Base-by-base conservation (phyloP, 2,888 invertebrate species). In the Cryptocephalus moraei region DNA sequence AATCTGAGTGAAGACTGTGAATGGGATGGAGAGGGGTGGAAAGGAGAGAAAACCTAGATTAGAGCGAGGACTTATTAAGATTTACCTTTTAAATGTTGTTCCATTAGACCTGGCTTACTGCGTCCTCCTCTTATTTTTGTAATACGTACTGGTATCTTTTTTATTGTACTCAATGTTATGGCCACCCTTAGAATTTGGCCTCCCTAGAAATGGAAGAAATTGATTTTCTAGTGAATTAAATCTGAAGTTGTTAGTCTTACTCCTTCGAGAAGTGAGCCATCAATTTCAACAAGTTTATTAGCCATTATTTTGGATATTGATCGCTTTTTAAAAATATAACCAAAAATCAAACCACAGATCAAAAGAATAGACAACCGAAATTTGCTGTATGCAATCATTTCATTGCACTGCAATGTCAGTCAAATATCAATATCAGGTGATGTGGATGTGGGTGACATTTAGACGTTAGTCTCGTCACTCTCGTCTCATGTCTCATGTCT, bases 101-200 rank as follows among this genome's bases (percentile, higher is more conserved):
- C 81, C 45, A 84, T 82, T 32, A 94, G 72, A 0, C 94, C 94
- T 6, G 91, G 88, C 59, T 85, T 89, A 14, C 78, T 77, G 34
- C 93, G 77, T 1, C 85, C 84, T 4, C 85, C 86, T 61, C 94
- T 75, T 56, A 94, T 93, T 52, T 91, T 91, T 9, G 65, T 70
- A 4, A 95, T 81, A 53, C 76, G 76, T 32, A 93, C 75, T 0
- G 91, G 85, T 45, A 81, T 78, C 36, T 77, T 73, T 45, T 84
- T 73, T 43, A 95, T 74, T 49, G 86, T 84, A 65, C 91, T 90
- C 31, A 93, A 69, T 8, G 86, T 81, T 22, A 90, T 71, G 0
- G 91, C 81, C 64, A 87, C 83, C 48, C 94, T 78, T 31, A 94
- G 73, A 50, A 93, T 88, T 75, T 95, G 94, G 0, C 94, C 94